Percentiles rank a stretch among this genome's conserved stretches.
Evolutionary conservation across 2,888 invertebrate species (phyloP).

Genomic region (Lochmaea capreae): DNA sequence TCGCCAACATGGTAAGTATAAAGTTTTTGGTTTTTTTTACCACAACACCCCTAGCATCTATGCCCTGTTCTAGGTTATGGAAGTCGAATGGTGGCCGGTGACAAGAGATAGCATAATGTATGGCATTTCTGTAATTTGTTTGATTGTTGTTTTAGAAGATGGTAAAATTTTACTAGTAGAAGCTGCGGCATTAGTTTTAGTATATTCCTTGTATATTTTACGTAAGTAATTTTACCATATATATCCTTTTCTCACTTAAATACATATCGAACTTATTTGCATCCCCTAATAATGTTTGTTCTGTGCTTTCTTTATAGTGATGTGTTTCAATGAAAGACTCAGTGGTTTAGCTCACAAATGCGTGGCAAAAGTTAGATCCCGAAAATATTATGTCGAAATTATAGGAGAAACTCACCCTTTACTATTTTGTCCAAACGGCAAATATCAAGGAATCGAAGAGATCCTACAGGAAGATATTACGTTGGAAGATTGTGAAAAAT

Average conservation of each 20-base stretch:
- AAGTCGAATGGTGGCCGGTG: constrained; percentile 83
- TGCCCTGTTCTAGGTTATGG: constrained; percentile 76
- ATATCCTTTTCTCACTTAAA: too few relatives aligned
- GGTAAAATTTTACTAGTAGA: constrained; percentile 82
- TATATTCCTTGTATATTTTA: constrained; percentile 78
- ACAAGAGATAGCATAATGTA: constrained; percentile 81
- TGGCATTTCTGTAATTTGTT: constrained; percentile 75
- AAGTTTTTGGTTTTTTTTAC: too few relatives aligned
- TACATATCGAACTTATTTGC: too few relatives aligned
- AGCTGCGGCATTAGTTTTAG: constrained; percentile 75
- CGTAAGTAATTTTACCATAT: constrained; percentile 68
- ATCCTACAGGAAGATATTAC: constrained; percentile 60
- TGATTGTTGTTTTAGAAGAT: constrained; percentile 78
- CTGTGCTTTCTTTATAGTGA: constrained; percentile 66
- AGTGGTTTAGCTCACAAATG: constrained; percentile 68
- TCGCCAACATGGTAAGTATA: constrained; percentile 69
- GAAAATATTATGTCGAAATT: constrained; percentile 70
- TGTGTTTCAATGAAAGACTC: constrained; percentile 75
- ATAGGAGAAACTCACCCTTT: constrained; percentile 66
- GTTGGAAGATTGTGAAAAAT: constrained; percentile 63
- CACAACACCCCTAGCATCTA: too few relatives aligned
- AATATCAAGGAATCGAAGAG: constrained; percentile 48
- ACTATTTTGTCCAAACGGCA: constrained; percentile 51
- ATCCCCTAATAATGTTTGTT: not conserved
- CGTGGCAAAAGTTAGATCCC: constrained; percentile 66